Evolutionary conservation across 2,797 vertebrate species (phyloP).

Genomic region (Hoplostethus atlanticus): DNA sequence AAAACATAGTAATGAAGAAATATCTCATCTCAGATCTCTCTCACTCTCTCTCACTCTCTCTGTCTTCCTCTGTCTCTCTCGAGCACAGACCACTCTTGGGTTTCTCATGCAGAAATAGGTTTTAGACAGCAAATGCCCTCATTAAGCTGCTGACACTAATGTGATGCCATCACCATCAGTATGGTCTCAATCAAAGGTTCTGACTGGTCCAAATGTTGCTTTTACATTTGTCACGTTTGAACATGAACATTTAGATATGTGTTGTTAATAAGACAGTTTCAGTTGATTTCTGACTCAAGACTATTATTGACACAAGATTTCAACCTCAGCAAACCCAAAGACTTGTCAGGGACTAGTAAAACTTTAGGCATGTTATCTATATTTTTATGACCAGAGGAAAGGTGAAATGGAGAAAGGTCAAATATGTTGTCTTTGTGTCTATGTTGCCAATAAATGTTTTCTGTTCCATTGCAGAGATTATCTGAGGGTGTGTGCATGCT

Average conservation of each 20-base stretch:
- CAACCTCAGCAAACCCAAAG: no score
- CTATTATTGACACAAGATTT: no score
- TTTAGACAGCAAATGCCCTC: constrained; percentile 20
- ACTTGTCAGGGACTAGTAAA: no score
- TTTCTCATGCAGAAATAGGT: no score
- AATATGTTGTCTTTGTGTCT: no score
- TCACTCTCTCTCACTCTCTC: background rate
- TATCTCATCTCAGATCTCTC: constrained; percentile 11
- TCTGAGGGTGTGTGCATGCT: no score
- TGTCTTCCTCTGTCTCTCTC: background rate
- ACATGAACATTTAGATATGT: background rate
- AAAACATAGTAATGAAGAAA: background rate
- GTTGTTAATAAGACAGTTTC: background rate
- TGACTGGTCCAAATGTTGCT: constrained; percentile 6
- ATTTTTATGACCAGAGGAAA: no score
- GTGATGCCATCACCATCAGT: constrained; percentile 5
- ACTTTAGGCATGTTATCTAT: no score
- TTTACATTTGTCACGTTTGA: background rate
- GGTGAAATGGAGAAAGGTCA: no score
- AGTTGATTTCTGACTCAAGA: background rate
- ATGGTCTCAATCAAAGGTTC: background rate
- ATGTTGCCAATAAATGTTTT: no score
- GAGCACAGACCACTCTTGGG: background rate
- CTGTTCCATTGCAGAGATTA: no score
- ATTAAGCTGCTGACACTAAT: constrained; percentile 49